Evolutionary conservation across 2,113 vertebrate species (phyloP), one percentile per base, ranked within the genome.

Genomic region (Austrofundulus limnaeus): DNA sequence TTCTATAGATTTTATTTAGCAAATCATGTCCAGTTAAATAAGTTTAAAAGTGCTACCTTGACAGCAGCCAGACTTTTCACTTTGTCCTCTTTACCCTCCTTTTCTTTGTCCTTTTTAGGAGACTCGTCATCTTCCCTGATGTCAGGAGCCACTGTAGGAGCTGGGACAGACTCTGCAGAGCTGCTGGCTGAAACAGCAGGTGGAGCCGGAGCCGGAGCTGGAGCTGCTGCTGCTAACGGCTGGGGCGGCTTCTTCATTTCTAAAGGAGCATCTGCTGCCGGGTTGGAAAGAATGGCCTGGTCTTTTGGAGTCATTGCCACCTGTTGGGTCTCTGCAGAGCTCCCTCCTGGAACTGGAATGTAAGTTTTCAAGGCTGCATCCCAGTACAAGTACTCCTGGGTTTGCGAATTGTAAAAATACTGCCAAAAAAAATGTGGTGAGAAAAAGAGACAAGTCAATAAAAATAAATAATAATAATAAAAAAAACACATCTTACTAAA

Each of bases 371-470:
- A 80, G 0, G 60, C 43, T 15, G 78, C 61, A 57, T 94, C 93
- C 93, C 93, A 93, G 77, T 93, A 94, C 65, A 94, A 20, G 74
- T 94, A 94, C 64, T 93, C 91, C 72, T 93, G 93, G 41, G 88
- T 91, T 72, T 93, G 88, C 41, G 92, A 87, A 45, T 94, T 92
- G 73, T 93, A 94, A 75, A 93, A 94, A 83, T 94, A 94, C 93
- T 94, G 51, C 11, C 66, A 39, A 49, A 43, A 67, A 31, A 6
- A 49, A 16, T 4, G 28, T 28, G 28, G 28, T 28, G 7, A 28
- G 28, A 28, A 28, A 4, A 28, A 28, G 28, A 28, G 7, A 17
- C 19, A 39, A 13, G n/a, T 11, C 13, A 19, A 37, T 56, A 15
- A 42, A 15, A 21, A 25, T 0, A 3, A 41, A 28, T 48, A 11